A percentile compares a stretch with the other conserved stretches of the same genome.
Conservation (phyloP, 2,113 vertebrate species). For the Zosterops lateralis region DNA sequence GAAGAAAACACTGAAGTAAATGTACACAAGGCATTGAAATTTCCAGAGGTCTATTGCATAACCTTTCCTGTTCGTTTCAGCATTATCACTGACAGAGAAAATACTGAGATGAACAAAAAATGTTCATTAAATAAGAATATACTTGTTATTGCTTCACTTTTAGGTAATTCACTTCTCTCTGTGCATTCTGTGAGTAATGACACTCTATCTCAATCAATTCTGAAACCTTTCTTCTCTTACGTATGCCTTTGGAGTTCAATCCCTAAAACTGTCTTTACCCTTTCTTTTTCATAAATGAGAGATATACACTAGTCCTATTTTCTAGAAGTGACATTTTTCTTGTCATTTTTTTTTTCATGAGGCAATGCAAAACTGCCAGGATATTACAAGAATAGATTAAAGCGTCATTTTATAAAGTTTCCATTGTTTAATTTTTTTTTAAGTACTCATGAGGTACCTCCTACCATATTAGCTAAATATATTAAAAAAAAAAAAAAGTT, state of each 20-base stretch:
- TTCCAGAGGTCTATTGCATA: not conserved
- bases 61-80: not conserved
- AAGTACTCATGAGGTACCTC: not conserved
- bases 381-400: not conserved
- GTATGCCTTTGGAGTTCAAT: not conserved
- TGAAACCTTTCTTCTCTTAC: not conserved
- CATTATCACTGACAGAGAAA: not conserved
- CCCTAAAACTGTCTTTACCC: not conserved
- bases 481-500: not conserved
- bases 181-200: not conserved
- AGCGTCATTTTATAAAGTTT: not conserved
- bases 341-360: not conserved
- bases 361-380: not conserved
- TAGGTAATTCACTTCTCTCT: not conserved
- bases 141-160: conserved; percentile 10
- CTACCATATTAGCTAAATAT: not conserved
- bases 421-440: not conserved
- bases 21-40: not conserved
- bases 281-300: not conserved
- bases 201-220: not conserved
- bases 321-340: not conserved
- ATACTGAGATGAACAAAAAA: not conserved
- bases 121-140: conserved; percentile 1
- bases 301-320: not conserved
- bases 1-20: not conserved